Conservation (phyloP, 2,113 vertebrate genomes). For the Sapajus apella region DNA sequence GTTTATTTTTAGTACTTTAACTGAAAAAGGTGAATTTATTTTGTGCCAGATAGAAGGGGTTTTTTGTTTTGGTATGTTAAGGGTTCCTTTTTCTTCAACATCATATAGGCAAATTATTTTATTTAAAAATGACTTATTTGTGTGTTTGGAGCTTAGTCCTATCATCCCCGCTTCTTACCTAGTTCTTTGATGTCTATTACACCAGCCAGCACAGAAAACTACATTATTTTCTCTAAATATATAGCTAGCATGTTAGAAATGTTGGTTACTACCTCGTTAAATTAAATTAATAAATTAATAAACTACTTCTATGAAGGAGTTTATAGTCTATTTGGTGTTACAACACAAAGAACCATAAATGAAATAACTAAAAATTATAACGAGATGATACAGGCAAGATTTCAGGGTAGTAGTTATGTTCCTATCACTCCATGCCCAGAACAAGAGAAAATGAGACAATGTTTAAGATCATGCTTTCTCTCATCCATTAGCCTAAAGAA, state of each 20-base stretch:
- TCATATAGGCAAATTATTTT: neutral
- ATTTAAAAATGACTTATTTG: neutral
- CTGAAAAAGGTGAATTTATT: neutral
- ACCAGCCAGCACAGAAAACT: neutral
- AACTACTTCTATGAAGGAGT: neutral
- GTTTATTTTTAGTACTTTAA: neutral
- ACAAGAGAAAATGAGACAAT: neutral
- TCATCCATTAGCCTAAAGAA: no score
- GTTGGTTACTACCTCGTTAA: neutral
- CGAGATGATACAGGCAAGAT: neutral
- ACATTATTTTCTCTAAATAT: neutral
- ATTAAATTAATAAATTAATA: constrained; percentile 38
- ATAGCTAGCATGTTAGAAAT: neutral
- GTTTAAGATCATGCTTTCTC: neutral
- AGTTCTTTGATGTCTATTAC: neutral
- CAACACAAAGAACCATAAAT: neutral
- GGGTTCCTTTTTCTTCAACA: neutral
- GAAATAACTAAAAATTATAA: neutral
- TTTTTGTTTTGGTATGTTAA: neutral
- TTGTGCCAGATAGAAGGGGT: neutral
- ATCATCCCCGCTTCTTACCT: neutral
- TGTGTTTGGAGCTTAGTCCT: neutral
- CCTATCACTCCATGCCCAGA: neutral
- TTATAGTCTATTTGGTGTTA: constrained; percentile 3
- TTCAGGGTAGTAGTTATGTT: neutral